Base-by-base conservation (phyloP, 2,888 invertebrate genomes). In the Papilio gigon region DNA sequence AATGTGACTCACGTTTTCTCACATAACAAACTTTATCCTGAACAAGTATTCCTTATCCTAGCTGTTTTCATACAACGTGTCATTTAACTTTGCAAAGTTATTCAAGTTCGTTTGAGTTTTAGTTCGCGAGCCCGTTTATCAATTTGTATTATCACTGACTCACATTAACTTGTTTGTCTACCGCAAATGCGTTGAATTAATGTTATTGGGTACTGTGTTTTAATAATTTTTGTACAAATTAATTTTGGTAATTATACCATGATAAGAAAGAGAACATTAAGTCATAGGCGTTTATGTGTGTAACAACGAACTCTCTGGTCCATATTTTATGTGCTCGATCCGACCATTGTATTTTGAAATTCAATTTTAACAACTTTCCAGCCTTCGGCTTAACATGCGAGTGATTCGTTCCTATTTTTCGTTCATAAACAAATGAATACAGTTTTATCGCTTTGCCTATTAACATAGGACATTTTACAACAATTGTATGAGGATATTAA, bases 31-130 rank as follows among this genome's bases (percentile, higher is more conserved):
- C 25, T 64, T 53, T 64, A 40, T 30, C 9, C 11, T 35, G 4
- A 62, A 22, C 64, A 56, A 56, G 17, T 64, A 56, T 64, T 53
- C 35, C 25, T 37, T n/a, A 30, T 37, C 27, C 53, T 56, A 25
- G 53, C 64, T 56, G 27, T 53, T 40, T 64, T 56, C 64, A 40
- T 53, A 37, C 30, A 37, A 64, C 53, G 56, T 40, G 50, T 12
- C 64, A 64, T 64, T 64, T 50, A 56, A 53, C 64, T 53, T 53
- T 11, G 53, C 17, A 40, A 63, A 64, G 17, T 64, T 40, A 37
- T 17, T 20, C 40, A 2, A 25, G 11, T 37, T 50, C 25, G 59
- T 60, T 60, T 60, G 59, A 37, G 22, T 37, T 60, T 22, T 12
- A 40, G 59, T 33, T 60, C 11, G 37, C 9, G 35, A 35, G 35